A percentile compares a stretch with the other conserved stretches of the same genome.
phyloP scores from a whole-genome alignment of 2,113 vertebrate species.

The rat (Rattus norvegicus) region DNA sequence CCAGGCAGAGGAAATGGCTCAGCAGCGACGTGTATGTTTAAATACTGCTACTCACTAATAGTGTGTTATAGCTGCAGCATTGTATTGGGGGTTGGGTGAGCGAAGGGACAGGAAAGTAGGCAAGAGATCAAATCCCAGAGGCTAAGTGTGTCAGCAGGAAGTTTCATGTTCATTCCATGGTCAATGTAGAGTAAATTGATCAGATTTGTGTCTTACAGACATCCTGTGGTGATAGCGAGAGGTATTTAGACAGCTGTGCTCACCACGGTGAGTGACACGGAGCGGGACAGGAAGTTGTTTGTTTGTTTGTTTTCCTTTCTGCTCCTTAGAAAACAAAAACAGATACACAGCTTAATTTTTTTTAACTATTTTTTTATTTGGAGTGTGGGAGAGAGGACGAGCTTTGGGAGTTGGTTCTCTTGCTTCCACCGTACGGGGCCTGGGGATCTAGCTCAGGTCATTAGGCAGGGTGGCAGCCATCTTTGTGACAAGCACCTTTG shows the following conservation, averaged over 20 bases:
- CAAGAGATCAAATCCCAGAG: not conserved
- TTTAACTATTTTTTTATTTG: not conserved
- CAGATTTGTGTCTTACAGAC: slow-evolving; percentile 11
- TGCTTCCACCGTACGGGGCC: not conserved
- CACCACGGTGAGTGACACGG: not conserved
- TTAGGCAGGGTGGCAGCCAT: not conserved
- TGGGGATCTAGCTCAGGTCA: not conserved
- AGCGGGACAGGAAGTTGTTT: not conserved
- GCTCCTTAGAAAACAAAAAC: not conserved
- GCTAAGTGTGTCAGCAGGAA: not conserved
- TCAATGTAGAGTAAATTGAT: not conserved
- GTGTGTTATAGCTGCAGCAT: not conserved
- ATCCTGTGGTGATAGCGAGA: not conserved
- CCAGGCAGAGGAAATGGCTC: not conserved
- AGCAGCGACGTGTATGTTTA: not conserved
- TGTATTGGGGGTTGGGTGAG: not conserved
- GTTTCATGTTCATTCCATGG: not conserved
- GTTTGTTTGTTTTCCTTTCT: not conserved
- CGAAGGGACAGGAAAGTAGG: not conserved
- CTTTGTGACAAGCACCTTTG: not conserved
- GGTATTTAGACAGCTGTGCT: too few relatives aligned
- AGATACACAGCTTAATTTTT: not conserved
- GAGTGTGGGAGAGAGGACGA: not conserved
- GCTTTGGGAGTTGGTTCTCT: not conserved
- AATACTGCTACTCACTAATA: not conserved